phyloP scores from a whole-genome alignment of 1,140 invertebrate species.

The Pachypeltis micranthus region DNA sequence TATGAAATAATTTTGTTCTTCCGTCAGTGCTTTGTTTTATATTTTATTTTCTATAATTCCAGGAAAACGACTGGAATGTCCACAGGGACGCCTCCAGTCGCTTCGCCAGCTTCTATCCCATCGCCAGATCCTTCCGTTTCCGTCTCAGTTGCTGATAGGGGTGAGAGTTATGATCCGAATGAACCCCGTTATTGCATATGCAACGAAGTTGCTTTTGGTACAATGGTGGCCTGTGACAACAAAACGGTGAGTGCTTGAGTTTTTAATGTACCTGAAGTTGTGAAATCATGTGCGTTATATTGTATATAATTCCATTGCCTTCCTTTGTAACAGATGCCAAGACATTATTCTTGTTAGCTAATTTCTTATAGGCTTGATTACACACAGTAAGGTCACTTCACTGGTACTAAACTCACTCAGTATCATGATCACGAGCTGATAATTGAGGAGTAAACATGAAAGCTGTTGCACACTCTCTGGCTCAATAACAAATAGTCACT shows the following conservation, averaged over 20 bases:
- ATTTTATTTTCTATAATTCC: background rate
- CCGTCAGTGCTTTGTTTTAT: too few species aligned
- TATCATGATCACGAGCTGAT: too few species aligned
- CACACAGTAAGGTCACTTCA: too few species aligned
- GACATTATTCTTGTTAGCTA: too few species aligned
- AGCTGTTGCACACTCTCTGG: too few species aligned
- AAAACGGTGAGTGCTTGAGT: slow-evolving; percentile 57
- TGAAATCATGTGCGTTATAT: too few species aligned
- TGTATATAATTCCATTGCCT: slow-evolving; percentile 21
- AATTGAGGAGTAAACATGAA: too few species aligned
- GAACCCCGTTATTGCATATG: slow-evolving; percentile 95
- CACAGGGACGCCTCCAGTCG: slow-evolving; percentile 27
- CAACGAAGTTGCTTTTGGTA: slow-evolving; percentile 95
- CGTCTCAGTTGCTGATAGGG: slow-evolving; percentile 34
- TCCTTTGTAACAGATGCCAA: slow-evolving; percentile 16
- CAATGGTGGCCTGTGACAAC: slow-evolving; percentile 99
- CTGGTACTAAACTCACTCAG: too few species aligned
- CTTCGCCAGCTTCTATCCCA: slow-evolving; percentile 33
- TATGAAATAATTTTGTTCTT: too few species aligned
- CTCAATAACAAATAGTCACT: too few species aligned
- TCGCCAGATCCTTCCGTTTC: slow-evolving; percentile 31
- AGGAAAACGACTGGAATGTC: slow-evolving; percentile 12
- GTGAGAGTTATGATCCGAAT: slow-evolving; percentile 66
- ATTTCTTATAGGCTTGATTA: too few species aligned
- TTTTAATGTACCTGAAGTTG: background rate